Conservation (phyloP, 2,113 vertebrate species). For the Percopsis transmontana region DNA sequence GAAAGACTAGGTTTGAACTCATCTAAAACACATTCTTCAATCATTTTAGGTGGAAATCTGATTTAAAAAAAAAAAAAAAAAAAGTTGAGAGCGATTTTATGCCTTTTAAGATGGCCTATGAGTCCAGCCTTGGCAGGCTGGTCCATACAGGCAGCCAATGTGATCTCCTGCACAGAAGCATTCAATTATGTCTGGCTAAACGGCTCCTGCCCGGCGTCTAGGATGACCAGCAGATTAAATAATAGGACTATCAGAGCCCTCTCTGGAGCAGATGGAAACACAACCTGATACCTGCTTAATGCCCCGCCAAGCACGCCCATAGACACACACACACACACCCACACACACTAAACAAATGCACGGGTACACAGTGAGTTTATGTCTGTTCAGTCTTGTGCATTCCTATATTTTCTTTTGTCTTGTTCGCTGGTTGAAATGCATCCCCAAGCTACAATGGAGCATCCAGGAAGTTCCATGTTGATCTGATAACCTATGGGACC, state of each 20-base stretch:
- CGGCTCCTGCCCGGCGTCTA: constrained; percentile 72
- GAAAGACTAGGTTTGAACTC: too few relatives aligned
- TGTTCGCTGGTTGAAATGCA: constrained; percentile 14
- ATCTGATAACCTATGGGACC: constrained; percentile 59
- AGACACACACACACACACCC: constrained; percentile 21
- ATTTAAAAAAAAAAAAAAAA: not conserved
- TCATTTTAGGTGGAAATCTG: not conserved
- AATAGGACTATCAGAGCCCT: constrained; percentile 77
- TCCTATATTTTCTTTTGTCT: constrained; percentile 15
- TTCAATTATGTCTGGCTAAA: constrained; percentile 77
- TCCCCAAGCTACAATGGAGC: not conserved
- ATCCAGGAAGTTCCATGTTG: constrained; percentile 5
- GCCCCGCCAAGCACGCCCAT: constrained; percentile 32
- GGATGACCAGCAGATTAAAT: constrained; percentile 78
- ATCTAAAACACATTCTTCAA: too few relatives aligned
- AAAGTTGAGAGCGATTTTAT: constrained; percentile 15
- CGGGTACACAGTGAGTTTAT: constrained; percentile 20
- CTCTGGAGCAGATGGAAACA: constrained; percentile 77
- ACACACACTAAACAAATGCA: constrained; percentile 1
- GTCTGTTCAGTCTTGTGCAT: constrained; percentile 32
- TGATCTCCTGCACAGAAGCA: constrained; percentile 73
- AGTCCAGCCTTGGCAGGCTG: constrained; percentile 37
- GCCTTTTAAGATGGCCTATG: constrained; percentile 25
- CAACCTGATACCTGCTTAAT: constrained; percentile 78
- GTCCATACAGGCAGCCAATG: constrained; percentile 55